Evolutionary conservation across 2,113 vertebrate genomes (phyloP).

Genomic region (Mesoclemmys tuberculata): DNA sequence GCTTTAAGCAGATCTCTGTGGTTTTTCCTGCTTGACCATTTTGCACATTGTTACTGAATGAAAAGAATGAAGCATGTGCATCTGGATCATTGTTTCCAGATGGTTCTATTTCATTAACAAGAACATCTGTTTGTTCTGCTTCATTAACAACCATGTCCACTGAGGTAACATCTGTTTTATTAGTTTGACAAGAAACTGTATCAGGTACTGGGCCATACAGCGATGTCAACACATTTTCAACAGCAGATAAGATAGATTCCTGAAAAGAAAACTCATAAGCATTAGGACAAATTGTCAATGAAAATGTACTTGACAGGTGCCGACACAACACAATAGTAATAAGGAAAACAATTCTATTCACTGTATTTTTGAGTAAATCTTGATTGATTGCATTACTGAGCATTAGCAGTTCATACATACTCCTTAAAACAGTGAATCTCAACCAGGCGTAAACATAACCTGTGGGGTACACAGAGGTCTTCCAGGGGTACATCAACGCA

Average conservation of each 20-base stretch:
- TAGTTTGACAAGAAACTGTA: conserved; percentile 67
- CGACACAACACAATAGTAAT: background rate
- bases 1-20: conserved; percentile 67
- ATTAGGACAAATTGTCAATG: conserved; percentile 3
- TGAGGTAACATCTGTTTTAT: conserved; percentile 73
- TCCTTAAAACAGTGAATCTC: background rate
- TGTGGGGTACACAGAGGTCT: no score
- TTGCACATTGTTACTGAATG: conserved; percentile 66
- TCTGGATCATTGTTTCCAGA: conserved; percentile 70
- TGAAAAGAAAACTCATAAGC: conserved; percentile 53
- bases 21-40: conserved; percentile 68
- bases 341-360: background rate
- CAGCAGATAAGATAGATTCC: conserved; percentile 88
- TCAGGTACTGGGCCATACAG: conserved; percentile 84
- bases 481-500: no score
- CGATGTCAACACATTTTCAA: conserved; percentile 91
- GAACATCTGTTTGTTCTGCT: conserved; percentile 77
- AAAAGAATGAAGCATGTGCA: conserved; percentile 66
- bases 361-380: background rate
- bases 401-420: background rate
- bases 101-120: conserved; percentile 67
- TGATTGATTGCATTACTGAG: background rate
- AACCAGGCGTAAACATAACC: no score
- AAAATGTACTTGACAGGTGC: conserved; percentile 8
- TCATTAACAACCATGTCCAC: conserved; percentile 67